Base-by-base conservation (phyloP, 2,113 vertebrate species). In the Neogobius melanostomus region DNA sequence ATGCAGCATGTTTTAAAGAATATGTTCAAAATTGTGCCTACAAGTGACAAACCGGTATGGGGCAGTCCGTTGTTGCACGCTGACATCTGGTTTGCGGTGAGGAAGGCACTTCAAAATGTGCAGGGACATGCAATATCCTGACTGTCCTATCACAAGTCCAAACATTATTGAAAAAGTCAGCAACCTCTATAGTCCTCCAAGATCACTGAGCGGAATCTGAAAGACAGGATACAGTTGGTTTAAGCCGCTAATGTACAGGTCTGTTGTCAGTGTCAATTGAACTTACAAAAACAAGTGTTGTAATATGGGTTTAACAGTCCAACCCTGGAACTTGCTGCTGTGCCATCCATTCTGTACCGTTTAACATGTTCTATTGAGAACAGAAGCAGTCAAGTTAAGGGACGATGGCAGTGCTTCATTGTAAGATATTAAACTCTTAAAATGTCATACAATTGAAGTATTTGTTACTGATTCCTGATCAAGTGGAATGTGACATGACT, bases 41-140 rank as follows among this genome's bases (percentile, higher is more conserved):
- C 4, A n/a, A 15, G 59, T 48, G 72, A 75, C 53, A 56, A 68
- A 5, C 57, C 75, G 63, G 69, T 56, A 28, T 16, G 66, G 36
- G 16, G 68, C 47, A 44, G 67, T 50, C 46, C 0, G 21, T 68
- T 70, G 63, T 72, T 50, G 61, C 74, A 21, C 72, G 43, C 45
- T 76, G 60, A 73, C 80, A 77, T 87, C 77, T 87, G 82, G 75
- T 83, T 71, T 74, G 66, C 57, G 75, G 63, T 71, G 70, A 64
- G 77, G 82, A 85, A 89, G 83, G 86, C 88, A 91, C 87, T 87
- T 86, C 68, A 75, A 81, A 87, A 75, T 75, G 72, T 83, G 80
- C 82, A 82, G 77, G 66, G 75, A 79, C 75, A 80, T 83, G 79
- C 17, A 12, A 85, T 82, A 85, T 82, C 85, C 80, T 80, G 79